Percentiles rank a stretch among this genome's conserved stretches.
Conservation (phyloP, 2,888 invertebrate species). For the Oscheius onirici region DNA sequence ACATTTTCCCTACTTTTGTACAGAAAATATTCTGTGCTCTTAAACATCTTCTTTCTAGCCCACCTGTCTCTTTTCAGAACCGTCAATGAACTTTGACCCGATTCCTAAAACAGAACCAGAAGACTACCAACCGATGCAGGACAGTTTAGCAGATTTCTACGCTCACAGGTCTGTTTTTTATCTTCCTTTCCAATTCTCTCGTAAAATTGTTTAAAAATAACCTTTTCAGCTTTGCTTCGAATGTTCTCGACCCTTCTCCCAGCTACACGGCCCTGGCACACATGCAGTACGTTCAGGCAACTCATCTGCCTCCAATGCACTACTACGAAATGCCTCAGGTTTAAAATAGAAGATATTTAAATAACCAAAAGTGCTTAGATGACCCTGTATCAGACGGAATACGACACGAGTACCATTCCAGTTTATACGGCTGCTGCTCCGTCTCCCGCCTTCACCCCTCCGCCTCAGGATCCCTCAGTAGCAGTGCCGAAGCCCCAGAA, state of each 20-base stretch:
- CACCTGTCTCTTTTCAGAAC: too few species aligned
- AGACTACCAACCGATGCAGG: slow-evolving; percentile 32
- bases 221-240: slow-evolving; percentile 1
- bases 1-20: too few species aligned
- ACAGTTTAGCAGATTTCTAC: slow-evolving; percentile 27
- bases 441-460: slow-evolving; percentile 43
- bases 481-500: slow-evolving; percentile 50
- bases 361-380: slow-evolving; percentile 17
- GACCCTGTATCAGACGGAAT: slow-evolving; percentile 20
- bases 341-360: background rate
- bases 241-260: slow-evolving; percentile 16
- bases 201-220: background rate
- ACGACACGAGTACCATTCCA: background rate
- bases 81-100: slow-evolving; percentile 7
- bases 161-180: slow-evolving; percentile 2
- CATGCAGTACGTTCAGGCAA: slow-evolving; percentile 20
- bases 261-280: slow-evolving; percentile 16
- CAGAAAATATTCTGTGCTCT: background rate
- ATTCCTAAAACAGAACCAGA: slow-evolving; percentile 11
- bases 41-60: background rate
- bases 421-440: background rate
- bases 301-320: slow-evolving; percentile 17
- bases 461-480: slow-evolving; percentile 60
- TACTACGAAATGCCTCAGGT: slow-evolving; percentile 34
- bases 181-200: too few species aligned